phyloP scores from a whole-genome alignment of 1,140 invertebrate species.

The Scaptodrosophila lebanonensis region DNA sequence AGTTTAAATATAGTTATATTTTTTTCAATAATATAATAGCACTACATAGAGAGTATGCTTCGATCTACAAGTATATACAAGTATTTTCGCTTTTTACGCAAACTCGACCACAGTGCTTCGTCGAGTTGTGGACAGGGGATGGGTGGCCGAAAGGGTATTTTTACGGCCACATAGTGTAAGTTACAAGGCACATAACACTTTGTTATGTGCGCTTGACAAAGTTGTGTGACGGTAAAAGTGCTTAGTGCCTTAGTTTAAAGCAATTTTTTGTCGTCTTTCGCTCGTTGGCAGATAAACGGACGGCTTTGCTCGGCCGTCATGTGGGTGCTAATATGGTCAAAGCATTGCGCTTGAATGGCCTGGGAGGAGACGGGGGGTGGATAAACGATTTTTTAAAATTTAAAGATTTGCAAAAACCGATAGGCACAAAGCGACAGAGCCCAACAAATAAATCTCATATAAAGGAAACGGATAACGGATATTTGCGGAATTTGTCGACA shows the following conservation, averaged over 20 bases:
- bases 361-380: constrained; percentile 10
- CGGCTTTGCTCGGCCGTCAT: constrained; percentile 7
- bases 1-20: no score
- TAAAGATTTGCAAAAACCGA: constrained; percentile 65
- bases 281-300: constrained; percentile 43
- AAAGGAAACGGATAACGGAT: constrained; percentile 72
- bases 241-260: constrained; percentile 74
- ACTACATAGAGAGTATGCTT: no score
- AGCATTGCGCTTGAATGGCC: constrained; percentile 38
- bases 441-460: constrained; percentile 63
- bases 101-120: no score
- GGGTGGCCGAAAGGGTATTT: constrained; percentile 40
- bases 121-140: neutral
- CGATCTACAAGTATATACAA: no score
- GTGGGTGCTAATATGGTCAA: constrained; percentile 73
- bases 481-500: constrained; percentile 72
- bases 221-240: constrained; percentile 63
- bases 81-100: no score
- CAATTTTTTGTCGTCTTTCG: constrained; percentile 32
- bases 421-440: constrained; percentile 22
- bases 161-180: constrained; percentile 54
- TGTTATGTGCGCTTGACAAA: constrained; percentile 72
- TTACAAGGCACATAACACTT: constrained; percentile 72
- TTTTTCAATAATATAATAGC: no score
- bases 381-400: constrained; percentile 52